phyloP scores from a whole-genome alignment of 2,113 vertebrate species.

The Terrapene triunguis region DNA sequence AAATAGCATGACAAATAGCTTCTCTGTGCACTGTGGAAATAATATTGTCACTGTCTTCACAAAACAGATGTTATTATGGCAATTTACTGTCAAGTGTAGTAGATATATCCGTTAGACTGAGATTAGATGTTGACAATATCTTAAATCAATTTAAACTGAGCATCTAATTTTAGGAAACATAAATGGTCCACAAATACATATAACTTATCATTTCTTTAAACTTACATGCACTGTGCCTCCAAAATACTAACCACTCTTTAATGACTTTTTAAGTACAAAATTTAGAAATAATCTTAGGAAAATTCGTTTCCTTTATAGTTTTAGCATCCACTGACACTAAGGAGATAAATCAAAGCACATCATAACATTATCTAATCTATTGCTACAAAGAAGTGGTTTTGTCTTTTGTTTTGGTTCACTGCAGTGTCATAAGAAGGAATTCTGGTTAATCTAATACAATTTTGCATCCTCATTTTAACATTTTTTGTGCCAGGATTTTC shows the following conservation, averaged over 20 bases:
- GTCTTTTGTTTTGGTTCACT: not conserved
- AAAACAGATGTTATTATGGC: slow-evolving; percentile 22
- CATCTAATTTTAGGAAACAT: not conserved
- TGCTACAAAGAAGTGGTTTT: not conserved
- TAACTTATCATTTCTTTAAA: not conserved
- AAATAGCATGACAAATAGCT: not conserved
- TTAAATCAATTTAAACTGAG: not conserved
- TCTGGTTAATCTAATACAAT: rapidly evolving
- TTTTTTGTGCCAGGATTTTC: rapidly evolving
- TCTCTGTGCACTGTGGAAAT: not conserved
- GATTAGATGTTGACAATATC: not conserved
- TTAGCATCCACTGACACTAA: not conserved
- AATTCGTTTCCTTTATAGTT: not conserved
- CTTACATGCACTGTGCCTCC: rapidly evolving
- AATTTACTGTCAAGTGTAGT: slow-evolving; percentile 40
- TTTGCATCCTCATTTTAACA: not conserved
- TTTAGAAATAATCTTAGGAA: not conserved
- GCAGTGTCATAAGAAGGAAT: not conserved
- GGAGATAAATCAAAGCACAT: not conserved
- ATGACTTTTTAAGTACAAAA: not conserved
- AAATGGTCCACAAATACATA: rapidly evolving
- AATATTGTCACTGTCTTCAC: not conserved
- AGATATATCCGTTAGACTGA: not conserved
- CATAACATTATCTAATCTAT: not conserved
- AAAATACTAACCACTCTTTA: not conserved